A percentile compares a stretch with the other conserved stretches of the same genome.
phyloP scores from a whole-genome alignment of 2,113 vertebrate species.

The Oreochromis aureus region DNA sequence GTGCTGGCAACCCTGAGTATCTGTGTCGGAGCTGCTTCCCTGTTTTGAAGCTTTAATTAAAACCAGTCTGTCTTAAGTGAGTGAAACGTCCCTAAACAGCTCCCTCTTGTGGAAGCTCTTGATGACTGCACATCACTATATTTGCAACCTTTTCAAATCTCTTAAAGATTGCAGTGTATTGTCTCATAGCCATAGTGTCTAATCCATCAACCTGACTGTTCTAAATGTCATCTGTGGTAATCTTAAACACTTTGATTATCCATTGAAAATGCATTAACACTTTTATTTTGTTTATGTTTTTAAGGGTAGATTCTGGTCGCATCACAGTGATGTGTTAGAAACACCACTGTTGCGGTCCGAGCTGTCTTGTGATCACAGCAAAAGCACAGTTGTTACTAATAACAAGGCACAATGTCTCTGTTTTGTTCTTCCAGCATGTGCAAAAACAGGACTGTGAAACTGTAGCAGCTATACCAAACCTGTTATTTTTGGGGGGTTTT shows the following conservation, averaged over 20 bases:
- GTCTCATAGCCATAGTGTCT: background rate
- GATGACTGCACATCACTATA: background rate
- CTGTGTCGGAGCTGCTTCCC: background rate
- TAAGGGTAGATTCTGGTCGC: background rate
- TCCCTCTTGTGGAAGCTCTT: slow-evolving; percentile 3
- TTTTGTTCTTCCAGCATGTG: background rate
- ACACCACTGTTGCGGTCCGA: background rate
- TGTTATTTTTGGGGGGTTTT: background rate
- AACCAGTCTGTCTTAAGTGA: background rate
- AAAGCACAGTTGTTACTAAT: background rate
- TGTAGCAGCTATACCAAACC: background rate
- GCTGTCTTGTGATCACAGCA: background rate
- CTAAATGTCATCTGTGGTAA: background rate
- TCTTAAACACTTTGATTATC: background rate
- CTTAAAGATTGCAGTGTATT: background rate
- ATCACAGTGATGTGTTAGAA: background rate
- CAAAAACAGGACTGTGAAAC: background rate
- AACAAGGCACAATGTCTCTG: background rate
- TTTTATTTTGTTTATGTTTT: background rate
- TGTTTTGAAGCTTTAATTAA: background rate
- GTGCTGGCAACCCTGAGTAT: background rate
- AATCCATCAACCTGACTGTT: background rate
- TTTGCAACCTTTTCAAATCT: background rate
- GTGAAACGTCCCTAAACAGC: background rate
- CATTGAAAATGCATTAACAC: rapidly evolving